Evolutionary conservation across 2,113 vertebrate genomes (phyloP), one percentile per base, ranked within the genome.

Genomic region (Butorides virescens): DNA sequence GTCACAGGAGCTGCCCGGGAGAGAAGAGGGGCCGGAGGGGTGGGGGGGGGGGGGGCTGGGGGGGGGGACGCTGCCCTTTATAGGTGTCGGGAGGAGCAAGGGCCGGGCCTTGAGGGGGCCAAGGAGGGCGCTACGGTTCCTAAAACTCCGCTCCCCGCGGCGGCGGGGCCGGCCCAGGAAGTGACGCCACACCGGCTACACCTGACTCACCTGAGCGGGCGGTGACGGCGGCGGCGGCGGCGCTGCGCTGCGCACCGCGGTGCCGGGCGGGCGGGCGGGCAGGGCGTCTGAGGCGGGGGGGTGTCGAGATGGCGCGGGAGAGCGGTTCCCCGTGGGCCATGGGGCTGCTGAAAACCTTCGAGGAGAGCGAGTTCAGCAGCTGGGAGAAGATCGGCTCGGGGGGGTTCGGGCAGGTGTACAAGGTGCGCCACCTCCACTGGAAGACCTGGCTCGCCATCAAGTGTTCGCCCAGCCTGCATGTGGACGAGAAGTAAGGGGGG

Each of bases 341-440:
- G 99, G 99, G 99, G 83, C 98, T 99, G 88, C 97, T 99, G 55
- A 98, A 98, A 93, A 99, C 99, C 49, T 99, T 99, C 97, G 99
- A 99, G 66, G 98, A 98, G 67, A 93, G 95, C 71, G 99, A 99
- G 97, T 99, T 99, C 97, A 97, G 97, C 68, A 98, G 98, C 93
- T 99, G 99, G 99, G 99, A 99, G 97, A 99, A 99, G 90, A 99
- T 99, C 47, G 99, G 99, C 88, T 99, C 99, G 7, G 99, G 99
- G 21, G 99, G 99, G 63, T 99, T 99, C 97, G 99, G 99, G 93
- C 99, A 99, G 98, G 99, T 99, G 93, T 99, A 99, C 95, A 99
- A 99, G 97, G 99, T 99, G 87, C 99, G 99, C 80, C 99, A 99
- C 49, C 97, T 99, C 66, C 98, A 99, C 98, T 99, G 99, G 99